These are phyloP conservation scores for Crioceris asparagi DNA, from an alignment of 2,888 invertebrate species.

Conservation along the genomic window DNA sequence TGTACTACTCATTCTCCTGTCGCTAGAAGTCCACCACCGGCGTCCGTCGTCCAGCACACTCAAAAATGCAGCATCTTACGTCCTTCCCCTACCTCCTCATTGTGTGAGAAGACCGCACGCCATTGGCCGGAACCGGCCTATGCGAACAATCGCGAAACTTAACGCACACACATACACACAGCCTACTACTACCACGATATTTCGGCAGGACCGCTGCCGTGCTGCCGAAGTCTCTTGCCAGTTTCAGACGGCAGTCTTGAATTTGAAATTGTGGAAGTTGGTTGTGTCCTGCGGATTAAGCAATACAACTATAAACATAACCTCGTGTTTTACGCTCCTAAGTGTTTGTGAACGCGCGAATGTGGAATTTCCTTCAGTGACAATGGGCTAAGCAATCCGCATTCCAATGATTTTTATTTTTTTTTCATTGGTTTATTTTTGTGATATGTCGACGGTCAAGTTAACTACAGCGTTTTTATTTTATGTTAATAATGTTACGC, in stretches of 20 bases:
- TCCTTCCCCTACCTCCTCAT: slow-evolving; percentile 33
- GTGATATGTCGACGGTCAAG: slow-evolving; percentile 17
- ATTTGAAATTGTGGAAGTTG: no score
- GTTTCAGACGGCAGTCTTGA: no score
- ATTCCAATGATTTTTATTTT: slow-evolving; percentile 23
- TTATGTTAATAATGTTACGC: slow-evolving; percentile 19
- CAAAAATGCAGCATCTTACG: no score
- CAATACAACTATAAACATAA: not conserved
- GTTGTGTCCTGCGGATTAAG: not conserved
- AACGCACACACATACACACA: slow-evolving; percentile 27
- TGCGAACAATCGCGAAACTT: slow-evolving; percentile 36
- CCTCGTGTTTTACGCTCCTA: no score
- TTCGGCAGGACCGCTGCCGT: slow-evolving; percentile 31
- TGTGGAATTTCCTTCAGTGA: no score
- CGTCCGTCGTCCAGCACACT: no score
- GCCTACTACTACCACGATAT: slow-evolving; percentile 29
- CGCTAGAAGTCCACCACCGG: no score
- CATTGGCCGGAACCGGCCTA: slow-evolving; percentile 37
- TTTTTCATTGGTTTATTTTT: slow-evolving; percentile 25
- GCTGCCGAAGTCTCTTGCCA: no score
- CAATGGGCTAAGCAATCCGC: slow-evolving; percentile 32
- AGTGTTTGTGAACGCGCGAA: no score
- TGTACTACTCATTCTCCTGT: no score
- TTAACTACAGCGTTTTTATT: slow-evolving; percentile 25
- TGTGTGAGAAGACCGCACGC: slow-evolving; percentile 33